phyloP scores from a whole-genome alignment of 1,140 invertebrate species.

The Apis cerana region DNA sequence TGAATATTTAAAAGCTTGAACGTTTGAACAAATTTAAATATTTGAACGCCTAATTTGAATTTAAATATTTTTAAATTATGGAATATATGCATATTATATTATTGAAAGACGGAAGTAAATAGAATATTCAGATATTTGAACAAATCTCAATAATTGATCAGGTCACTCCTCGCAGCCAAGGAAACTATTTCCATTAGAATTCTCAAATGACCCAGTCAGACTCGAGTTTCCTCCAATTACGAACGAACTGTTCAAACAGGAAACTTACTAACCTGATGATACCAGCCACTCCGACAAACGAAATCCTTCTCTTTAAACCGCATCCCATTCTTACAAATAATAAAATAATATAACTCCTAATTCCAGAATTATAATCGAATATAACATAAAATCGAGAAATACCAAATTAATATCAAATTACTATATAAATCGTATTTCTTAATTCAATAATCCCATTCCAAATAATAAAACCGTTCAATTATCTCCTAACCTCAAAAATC shows the following conservation, averaged over 20 bases:
- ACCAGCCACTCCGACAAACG: neutral
- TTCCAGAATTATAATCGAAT: neutral
- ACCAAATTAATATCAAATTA: too few species aligned
- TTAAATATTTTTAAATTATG: too few species aligned
- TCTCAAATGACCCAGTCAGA: neutral
- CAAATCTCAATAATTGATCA: neutral
- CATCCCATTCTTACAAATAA: neutral
- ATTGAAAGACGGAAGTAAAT: too few species aligned
- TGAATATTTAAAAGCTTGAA: too few species aligned
- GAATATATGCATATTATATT: too few species aligned
- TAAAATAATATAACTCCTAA: too few species aligned
- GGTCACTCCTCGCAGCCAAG: neutral
- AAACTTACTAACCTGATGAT: neutral
- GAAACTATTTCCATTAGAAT: neutral
- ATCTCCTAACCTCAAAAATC: neutral
- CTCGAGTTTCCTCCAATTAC: slow-evolving; percentile 9
- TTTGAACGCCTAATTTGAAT: too few species aligned
- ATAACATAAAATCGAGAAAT: neutral
- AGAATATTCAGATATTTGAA: neutral
- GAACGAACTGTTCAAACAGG: neutral
- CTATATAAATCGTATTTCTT: too few species aligned
- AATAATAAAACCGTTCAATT: neutral
- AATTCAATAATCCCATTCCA: neutral
- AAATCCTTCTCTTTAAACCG: neutral
- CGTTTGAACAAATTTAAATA: too few species aligned